Evolutionary conservation across 2,113 vertebrate genomes (phyloP), one percentile per base, ranked within the genome.

Genomic region (Orthochromis indermauri): DNA sequence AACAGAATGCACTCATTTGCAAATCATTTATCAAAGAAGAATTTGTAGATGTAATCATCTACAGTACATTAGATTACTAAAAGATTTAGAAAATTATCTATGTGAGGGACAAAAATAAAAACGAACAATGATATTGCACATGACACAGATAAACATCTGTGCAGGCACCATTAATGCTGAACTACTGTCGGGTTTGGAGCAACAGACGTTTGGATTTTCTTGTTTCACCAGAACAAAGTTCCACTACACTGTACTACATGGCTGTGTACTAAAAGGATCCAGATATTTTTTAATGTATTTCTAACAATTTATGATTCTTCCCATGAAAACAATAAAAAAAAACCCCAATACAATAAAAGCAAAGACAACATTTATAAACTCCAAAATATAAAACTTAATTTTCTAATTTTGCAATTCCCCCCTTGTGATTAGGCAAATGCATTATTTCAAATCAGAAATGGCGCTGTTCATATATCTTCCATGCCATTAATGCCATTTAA

Each of bases 371-470:
- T 45, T 73, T 73, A 10, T 45, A 17, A 24, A 73, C 21, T 26
- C 37, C 21, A 73, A 42, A 71, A 71, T 26, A 42, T 71, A 71
- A 10, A 9, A 42, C 7, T 26, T 26, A 2, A 73, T 73, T 73
- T 17, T 73, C 12, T 28, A 4, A 45, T 73, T 28, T 73, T 73
- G 21, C 37, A 73, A 16, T 73, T 10, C 37, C 5, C 21, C 37
- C 12, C 8, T 71, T 71, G 21, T 26, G 21, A 17, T 45, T 17
- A 73, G 16, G 68, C 21, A 28, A 47, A 73, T 47, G 24, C 4
- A 47, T 28, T 73, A 73, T 26, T 76, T 19, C 68, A 76, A 73
- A 28, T 76, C 13, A 47, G 40, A 76, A 76, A 28, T 28, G 24
- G 3, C 1, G 1, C 14, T 76, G 68, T 47, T 76, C 68, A 76